These are phyloP conservation scores for Takifugu flavidus DNA, from an alignment of 2,113 vertebrate species.

Conservation along the genomic window DNA sequence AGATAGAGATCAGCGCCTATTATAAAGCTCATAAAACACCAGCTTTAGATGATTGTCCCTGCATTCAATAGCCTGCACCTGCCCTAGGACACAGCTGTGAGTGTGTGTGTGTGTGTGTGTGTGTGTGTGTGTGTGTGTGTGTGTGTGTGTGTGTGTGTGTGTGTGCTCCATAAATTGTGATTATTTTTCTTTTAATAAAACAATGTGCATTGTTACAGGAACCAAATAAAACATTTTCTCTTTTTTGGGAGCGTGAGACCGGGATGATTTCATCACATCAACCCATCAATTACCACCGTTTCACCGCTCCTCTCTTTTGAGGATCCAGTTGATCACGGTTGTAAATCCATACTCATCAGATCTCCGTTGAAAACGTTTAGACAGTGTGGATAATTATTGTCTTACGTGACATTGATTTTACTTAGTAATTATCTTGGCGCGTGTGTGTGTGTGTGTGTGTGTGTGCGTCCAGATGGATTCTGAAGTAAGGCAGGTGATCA, in stretches of 20 bases:
- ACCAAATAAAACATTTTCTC: too few relatives aligned
- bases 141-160: too few relatives aligned
- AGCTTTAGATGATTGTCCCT: conserved; percentile 41
- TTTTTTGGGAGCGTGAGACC: neutral
- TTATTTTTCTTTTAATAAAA: too few relatives aligned
- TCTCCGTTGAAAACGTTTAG: conserved; percentile 13
- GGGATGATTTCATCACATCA: conserved; percentile 11
- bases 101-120: too few relatives aligned
- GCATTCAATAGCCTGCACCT: conserved; percentile 11
- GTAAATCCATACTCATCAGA: too few relatives aligned
- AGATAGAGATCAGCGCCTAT: conserved; percentile 66
- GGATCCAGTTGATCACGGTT: conserved; percentile 11
- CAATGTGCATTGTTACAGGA: too few relatives aligned
- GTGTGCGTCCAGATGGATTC: neutral
- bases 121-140: conserved; percentile 11
- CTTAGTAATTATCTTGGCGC: neutral
- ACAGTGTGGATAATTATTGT: conserved; percentile 16
- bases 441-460: conserved; percentile 2
- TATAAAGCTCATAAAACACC: conserved; percentile 58
- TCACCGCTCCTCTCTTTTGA: neutral
- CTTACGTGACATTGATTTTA: conserved; percentile 18
- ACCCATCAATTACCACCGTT: conserved; percentile 9
- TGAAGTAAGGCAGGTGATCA: neutral
- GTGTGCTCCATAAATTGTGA: too few relatives aligned
- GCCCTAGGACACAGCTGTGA: conserved; percentile 9